Base-by-base conservation (phyloP, 30 jellyfish, hydroid and myxozoan species). In the Turritopsis rubra region DNA sequence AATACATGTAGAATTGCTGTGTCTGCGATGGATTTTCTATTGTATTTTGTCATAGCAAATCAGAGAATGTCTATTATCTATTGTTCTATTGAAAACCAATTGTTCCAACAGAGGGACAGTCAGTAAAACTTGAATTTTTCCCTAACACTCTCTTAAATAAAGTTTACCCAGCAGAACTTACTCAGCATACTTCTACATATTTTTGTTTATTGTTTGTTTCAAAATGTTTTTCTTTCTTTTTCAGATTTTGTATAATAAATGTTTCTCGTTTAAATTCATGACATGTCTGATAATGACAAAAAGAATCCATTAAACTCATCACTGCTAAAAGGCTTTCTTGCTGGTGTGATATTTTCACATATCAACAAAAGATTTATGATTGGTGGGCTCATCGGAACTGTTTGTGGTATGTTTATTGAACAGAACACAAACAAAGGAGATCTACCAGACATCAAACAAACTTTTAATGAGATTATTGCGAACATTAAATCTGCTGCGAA, bases 311-410 rank as follows among this genome's bases (percentile, higher is more conserved):
- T 54, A 54, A 25, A 52, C 24, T 28, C 84, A 20, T 54, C 88
- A n/a, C 66, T 81, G 13, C 54, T 81, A 20, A 81, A 81, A 81
- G 88, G 88, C 21, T 81, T 81, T 66, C 54, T 81, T 24, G 88
- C 88, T 53, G 88, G 88, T 54, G 88, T 81, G 25, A n/a, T 81
- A 24, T 52, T 81, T 1, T 81, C 88, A 81, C 88, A 81, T 66
- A 81, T 81, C 24, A 81, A 54, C 85, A 54, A 54, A 54, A 52
- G 85, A 24, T 81, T 81, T 81, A 25, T 81, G 29, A 20, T 81
- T 24, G 88, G 88, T 66, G 65, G 66, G 8, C 88, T 81, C n/a
- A 30, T 66, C n/a, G 88, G 88, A 24, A 81, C 88, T 8, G 68
- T 27, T 81, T 21, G 52, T 54, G 88, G 88, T 22, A 66, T 81